Base-by-base conservation (phyloP, 2,797 vertebrate species). In the Austrolebias charrua region DNA sequence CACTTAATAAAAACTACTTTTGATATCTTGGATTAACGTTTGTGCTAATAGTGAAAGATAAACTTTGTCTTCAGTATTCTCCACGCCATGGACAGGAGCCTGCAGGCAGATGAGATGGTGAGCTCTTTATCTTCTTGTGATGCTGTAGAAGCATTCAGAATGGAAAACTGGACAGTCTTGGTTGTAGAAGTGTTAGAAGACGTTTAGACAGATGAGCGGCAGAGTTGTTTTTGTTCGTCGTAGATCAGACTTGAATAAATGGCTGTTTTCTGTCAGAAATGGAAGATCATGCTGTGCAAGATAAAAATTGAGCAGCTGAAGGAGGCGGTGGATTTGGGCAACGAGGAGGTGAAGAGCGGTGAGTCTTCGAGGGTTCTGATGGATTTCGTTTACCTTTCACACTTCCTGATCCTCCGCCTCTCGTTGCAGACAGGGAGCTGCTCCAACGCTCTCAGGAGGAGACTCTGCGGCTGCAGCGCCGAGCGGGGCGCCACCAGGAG, bases 281-380 rank as follows among this genome's bases (percentile, higher is more conserved):
- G 97, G 97, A 96, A 98, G 92, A 95, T 98, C 73, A 98, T 98
- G 97, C 96, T 96, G 16, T 98, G 96, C 85, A 95, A 93, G 90
- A 96, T 97, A 93, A 96, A 95, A 84, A 95, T 98, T 60, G 95
- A 96, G 78, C 96, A 98, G 79, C 89, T 98, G 78, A 96, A 94
- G 82, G 96, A 98, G 78, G 97, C 95, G 2, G 94, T 98, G 55
- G 93, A 88, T 77, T 92, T 89, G 81, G 94, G 94, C 70, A 95
- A 94, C 40, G 94, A 96, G 71, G 95, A 96, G 80, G 92, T 95
- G 73, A 92, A 93, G 83, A 95, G 83, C 67, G 92, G 97, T 98
- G 90, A 94, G 94, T 75, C 2, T 11, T 24, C 16, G 46, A 14
- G 0, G 16, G 13, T 57, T 45, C 29, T 33, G 48, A 13, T 50